Evolutionary conservation across 1,140 invertebrate genomes (phyloP).

Genomic region (Drosophila repletoides): DNA sequence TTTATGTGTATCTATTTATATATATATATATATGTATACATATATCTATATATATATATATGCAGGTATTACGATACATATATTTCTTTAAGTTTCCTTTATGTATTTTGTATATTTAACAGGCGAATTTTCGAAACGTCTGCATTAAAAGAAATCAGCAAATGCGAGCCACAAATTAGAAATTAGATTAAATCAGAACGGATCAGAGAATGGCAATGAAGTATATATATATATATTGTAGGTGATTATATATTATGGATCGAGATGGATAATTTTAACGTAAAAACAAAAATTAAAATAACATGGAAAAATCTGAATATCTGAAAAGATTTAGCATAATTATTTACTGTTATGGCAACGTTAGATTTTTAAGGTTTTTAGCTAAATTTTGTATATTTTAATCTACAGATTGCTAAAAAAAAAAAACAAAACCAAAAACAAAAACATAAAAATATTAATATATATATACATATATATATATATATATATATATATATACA

Average conservation of each 20-base stretch:
- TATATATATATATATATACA: conserved; percentile 30
- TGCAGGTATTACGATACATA: not conserved
- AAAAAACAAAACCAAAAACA: too few species aligned
- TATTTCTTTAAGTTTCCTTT: conserved; percentile 37
- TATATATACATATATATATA: conserved; percentile 29
- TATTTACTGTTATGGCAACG: conserved; percentile 70
- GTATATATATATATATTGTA: too few species aligned
- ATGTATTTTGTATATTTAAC: conserved; percentile 26
- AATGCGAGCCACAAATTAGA: conserved; percentile 47
- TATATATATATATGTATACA: conserved; percentile 22
- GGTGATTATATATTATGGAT: conserved; percentile 23
- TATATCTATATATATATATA: conserved; percentile 6
- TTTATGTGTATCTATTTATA: conserved; percentile 14
- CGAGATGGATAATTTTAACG: conserved; percentile 17
- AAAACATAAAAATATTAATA: conserved; percentile 34
- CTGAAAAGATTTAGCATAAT: conserved; percentile 63
- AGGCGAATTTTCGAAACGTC: conserved; percentile 21
- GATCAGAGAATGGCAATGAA: not conserved
- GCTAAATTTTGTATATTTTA: conserved; percentile 81
- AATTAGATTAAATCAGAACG: conserved; percentile 10
- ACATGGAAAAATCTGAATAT: conserved; percentile 11
- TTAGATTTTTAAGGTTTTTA: conserved; percentile 77
- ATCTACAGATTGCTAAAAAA: conserved; percentile 69
- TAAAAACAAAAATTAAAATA: conserved; percentile 2
- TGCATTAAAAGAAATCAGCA: conserved; percentile 40